A percentile compares a stretch with the other conserved stretches of the same genome.
Evolutionary conservation across 2,797 vertebrate species (phyloP).

Genomic region (Enteromius treurensis): DNA sequence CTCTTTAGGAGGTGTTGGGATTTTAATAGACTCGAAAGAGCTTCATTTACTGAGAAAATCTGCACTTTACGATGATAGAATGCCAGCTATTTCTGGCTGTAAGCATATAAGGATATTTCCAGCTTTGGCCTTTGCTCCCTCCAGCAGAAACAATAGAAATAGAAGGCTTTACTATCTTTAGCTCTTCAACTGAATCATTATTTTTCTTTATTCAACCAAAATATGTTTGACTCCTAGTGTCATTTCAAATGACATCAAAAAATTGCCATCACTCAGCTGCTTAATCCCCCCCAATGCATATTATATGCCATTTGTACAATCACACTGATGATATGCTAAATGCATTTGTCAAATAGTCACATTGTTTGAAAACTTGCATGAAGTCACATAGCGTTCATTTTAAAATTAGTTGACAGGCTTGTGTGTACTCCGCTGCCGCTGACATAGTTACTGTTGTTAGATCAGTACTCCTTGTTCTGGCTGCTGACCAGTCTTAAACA

Average conservation of each 20-base stretch:
- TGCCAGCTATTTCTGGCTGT: neutral
- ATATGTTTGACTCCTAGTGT: too few species aligned
- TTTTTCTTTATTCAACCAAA: too few species aligned
- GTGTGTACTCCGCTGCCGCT: neutral
- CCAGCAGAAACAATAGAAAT: slow-evolving; percentile 17
- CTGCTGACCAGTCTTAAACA: slow-evolving; percentile 5
- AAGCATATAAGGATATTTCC: slow-evolving; percentile 42
- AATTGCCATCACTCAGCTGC: neutral
- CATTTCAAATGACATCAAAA: neutral
- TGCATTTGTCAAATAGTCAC: neutral
- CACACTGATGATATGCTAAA: neutral
- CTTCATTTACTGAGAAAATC: slow-evolving; percentile 34
- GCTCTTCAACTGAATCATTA: slow-evolving; percentile 11
- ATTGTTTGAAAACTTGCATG: neutral
- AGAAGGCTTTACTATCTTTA: slow-evolving; percentile 22
- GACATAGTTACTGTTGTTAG: slow-evolving; percentile 7
- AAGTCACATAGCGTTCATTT: neutral
- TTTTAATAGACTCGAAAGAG: slow-evolving; percentile 40
- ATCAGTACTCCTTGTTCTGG: slow-evolving; percentile 28
- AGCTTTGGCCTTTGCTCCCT: slow-evolving; percentile 36
- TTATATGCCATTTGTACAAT: neutral
- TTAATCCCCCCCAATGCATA: neutral
- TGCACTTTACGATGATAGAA: slow-evolving; percentile 13
- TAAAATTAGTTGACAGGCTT: neutral
- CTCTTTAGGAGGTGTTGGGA: slow-evolving; percentile 43